Evolutionary conservation across 2,888 invertebrate species (phyloP).

Genomic region (Atrina japonica): DNA sequence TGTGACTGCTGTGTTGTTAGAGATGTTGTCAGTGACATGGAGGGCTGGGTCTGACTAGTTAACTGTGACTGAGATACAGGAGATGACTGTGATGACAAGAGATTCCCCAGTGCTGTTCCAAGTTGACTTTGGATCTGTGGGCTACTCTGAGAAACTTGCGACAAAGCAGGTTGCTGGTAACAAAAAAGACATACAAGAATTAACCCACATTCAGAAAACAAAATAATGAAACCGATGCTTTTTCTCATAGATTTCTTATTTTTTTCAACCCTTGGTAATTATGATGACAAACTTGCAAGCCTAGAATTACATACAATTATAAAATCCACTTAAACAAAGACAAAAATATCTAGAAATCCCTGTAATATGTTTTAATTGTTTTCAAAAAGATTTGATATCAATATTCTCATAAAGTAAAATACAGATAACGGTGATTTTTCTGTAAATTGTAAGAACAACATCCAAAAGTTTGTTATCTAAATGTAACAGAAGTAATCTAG

Average conservation of each 20-base stretch:
- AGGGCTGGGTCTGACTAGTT: conserved; percentile 22
- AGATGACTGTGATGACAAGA: conserved; percentile 6
- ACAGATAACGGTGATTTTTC: too few relatives aligned
- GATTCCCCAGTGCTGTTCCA: conserved; percentile 13
- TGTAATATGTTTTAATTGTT: too few relatives aligned
- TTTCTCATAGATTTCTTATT: neutral
- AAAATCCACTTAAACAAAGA: too few relatives aligned
- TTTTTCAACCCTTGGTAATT: neutral
- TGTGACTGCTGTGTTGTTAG: conserved; percentile 22
- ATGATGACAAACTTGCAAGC: neutral
- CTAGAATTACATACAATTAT: neutral
- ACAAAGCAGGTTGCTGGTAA: conserved; percentile 13
- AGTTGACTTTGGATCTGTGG: conserved; percentile 1
- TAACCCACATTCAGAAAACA: neutral
- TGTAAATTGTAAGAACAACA: too few relatives aligned
- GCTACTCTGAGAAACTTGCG: conserved; percentile 15
- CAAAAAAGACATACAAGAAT: neutral
- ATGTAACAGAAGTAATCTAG: too few relatives aligned
- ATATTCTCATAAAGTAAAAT: too few relatives aligned
- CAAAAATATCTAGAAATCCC: too few relatives aligned
- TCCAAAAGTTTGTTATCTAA: too few relatives aligned
- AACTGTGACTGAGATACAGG: conserved; percentile 12
- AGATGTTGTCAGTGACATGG: conserved; percentile 16
- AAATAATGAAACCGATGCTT: neutral
- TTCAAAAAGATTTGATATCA: too few relatives aligned